Conservation (phyloP, 2,113 vertebrate species). For the Carassius auratus region DNA sequence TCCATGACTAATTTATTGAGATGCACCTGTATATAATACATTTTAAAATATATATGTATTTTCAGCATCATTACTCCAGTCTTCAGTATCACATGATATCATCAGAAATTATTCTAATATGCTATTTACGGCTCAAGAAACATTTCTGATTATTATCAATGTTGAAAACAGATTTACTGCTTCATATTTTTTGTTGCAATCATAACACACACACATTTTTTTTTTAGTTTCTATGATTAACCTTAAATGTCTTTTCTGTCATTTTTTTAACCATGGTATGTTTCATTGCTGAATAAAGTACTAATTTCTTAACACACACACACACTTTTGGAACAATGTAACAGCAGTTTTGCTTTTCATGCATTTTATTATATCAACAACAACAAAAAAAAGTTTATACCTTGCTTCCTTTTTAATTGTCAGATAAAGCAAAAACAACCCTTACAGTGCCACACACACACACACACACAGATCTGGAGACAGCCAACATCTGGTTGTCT, state of each 20-base stretch:
- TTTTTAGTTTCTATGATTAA: not conserved
- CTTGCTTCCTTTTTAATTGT: not conserved
- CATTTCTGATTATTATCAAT: not conserved
- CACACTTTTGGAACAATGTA: not conserved
- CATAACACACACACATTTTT: not conserved
- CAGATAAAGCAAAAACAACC: not conserved
- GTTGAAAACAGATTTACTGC: not conserved
- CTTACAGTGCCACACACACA: not conserved
- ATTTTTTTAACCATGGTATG: not conserved
- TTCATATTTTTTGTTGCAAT: not conserved
- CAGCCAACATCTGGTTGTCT: conserved; percentile 18
- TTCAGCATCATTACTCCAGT: too few species aligned
- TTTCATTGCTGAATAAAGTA: not conserved
- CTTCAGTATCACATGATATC: too few species aligned
- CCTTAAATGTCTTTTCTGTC: not conserved
- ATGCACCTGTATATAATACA: too few species aligned
- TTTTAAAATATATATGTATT: too few species aligned
- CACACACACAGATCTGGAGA: conserved; percentile 2
- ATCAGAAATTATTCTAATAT: too few species aligned
- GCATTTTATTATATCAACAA: not conserved
- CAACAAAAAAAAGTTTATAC: not conserved
- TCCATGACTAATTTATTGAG: too few species aligned
- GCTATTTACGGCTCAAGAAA: not conserved
- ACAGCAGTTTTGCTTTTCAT: not conserved
- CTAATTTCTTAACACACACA: too few species aligned